phyloP scores from a whole-genome alignment of 2,888 invertebrate species.

The Aelia acuminata region DNA sequence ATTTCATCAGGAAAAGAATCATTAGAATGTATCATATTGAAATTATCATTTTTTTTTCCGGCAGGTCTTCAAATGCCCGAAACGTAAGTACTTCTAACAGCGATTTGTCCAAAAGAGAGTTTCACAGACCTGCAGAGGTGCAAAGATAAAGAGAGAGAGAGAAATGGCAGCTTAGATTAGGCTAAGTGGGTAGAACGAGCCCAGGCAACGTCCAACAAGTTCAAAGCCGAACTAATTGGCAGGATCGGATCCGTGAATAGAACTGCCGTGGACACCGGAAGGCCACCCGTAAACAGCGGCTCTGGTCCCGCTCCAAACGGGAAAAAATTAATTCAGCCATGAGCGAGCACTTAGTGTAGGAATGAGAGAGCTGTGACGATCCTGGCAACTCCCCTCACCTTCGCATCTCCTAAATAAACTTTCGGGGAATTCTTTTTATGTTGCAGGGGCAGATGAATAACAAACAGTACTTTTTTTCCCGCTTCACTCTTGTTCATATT shows the following conservation, averaged over 20 bases:
- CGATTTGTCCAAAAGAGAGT: not conserved
- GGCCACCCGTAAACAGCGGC: not conserved
- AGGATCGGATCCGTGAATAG: constrained; percentile 8
- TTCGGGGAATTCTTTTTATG: constrained; percentile 3
- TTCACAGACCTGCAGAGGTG: not conserved
- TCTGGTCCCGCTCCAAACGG: not conserved
- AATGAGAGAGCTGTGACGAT: no score
- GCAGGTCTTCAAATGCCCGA: not conserved
- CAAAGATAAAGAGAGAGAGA: not conserved
- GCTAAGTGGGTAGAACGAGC: constrained; percentile 12
- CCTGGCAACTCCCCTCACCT: no score
- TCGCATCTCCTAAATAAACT: not conserved
- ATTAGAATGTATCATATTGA: no score
- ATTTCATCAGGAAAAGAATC: no score
- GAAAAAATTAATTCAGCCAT: not conserved
- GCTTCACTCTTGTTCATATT: not conserved
- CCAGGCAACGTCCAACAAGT: not conserved
- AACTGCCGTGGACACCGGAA: not conserved
- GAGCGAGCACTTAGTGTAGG: not conserved
- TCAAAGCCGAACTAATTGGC: not conserved
- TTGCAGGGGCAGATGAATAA: not conserved
- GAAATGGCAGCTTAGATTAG: not conserved
- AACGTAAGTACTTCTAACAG: not conserved
- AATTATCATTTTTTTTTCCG: no score
- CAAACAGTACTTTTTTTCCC: not conserved